A percentile compares a stretch with the other conserved stretches of the same genome.
These are phyloP conservation scores for Vandiemenella viatica DNA, from an alignment of 2,888 invertebrate genomes.

Conservation along the genomic window DNA sequence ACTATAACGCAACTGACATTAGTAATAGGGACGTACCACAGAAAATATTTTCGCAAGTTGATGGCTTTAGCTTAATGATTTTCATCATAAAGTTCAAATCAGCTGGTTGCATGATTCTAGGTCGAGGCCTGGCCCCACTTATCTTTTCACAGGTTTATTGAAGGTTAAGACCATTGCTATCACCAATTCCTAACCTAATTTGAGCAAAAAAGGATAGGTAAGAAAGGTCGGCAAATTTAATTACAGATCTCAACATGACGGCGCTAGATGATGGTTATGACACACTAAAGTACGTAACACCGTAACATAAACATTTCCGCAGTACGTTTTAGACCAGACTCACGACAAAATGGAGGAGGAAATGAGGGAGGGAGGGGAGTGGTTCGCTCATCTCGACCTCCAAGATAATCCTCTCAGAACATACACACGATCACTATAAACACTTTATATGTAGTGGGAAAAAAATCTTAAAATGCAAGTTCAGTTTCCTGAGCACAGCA, in stretches of 20 bases:
- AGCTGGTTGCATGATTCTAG: background rate
- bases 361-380: conserved; percentile 13
- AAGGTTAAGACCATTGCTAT: background rate
- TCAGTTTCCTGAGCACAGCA: no score
- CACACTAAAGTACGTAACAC: no score
- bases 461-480: no score
- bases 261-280: no score
- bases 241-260: no score
- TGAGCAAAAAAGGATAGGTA: no score
- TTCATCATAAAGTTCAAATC: background rate
- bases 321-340: conserved; percentile 22
- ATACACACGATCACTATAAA: background rate
- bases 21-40: background rate
- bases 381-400: conserved; percentile 1
- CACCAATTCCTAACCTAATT: background rate
- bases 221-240: no score
- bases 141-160: background rate
- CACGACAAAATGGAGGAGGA: conserved; percentile 27
- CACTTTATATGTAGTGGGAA: no score
- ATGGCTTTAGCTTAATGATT: background rate
- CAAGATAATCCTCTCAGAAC: conserved; percentile 1
- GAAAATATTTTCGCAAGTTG: background rate
- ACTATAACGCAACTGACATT: no score
- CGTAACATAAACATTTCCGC: no score
- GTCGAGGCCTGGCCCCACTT: background rate